Percentiles rank a stretch among this genome's conserved stretches.
These are phyloP conservation scores for Lepilemur septentrionalis DNA, from an alignment of 2,797 vertebrate species.

Conservation along the genomic window DNA sequence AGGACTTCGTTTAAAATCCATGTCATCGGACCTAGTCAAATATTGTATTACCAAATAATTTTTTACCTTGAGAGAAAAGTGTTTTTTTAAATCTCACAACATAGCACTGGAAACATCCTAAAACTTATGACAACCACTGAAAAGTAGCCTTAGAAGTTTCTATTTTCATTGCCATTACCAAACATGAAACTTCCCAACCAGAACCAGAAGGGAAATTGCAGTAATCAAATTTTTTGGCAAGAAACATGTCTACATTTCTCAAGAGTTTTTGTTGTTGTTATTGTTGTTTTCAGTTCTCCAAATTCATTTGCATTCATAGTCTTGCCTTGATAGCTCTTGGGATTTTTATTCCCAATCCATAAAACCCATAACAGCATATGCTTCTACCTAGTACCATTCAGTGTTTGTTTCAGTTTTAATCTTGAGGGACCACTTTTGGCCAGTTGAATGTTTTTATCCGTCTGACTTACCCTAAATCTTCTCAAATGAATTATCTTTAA, in stretches of 20 bases:
- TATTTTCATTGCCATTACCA: not conserved
- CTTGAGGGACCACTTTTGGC: conserved; percentile 41
- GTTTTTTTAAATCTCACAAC: not conserved
- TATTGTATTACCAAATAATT: conserved; percentile 11
- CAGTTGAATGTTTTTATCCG: conserved; percentile 36
- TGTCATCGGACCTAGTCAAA: not conserved
- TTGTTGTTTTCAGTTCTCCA: conserved; percentile 41
- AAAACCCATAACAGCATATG: not conserved
- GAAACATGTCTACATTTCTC: not conserved
- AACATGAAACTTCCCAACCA: conserved; percentile 20
- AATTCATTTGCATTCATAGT: conserved; percentile 60
- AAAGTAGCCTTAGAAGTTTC: conserved; percentile 12
- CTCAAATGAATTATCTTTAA: conserved; percentile 42
- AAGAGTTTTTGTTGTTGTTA: not conserved
- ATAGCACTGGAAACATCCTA: not conserved
- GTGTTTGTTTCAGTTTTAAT: conserved; percentile 48
- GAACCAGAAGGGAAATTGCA: conserved; percentile 38
- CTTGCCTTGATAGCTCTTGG: conserved; percentile 41
- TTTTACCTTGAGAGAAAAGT: conserved; percentile 8
- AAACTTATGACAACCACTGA: not conserved
- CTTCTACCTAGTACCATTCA: not conserved
- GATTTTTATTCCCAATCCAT: conserved; percentile 18
- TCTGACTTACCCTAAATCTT: conserved; percentile 42
- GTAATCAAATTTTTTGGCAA: conserved; percentile 1
- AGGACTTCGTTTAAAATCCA: not conserved